Base-by-base conservation (phyloP, 2,888 invertebrate genomes). In the Agrotis clavis region DNA sequence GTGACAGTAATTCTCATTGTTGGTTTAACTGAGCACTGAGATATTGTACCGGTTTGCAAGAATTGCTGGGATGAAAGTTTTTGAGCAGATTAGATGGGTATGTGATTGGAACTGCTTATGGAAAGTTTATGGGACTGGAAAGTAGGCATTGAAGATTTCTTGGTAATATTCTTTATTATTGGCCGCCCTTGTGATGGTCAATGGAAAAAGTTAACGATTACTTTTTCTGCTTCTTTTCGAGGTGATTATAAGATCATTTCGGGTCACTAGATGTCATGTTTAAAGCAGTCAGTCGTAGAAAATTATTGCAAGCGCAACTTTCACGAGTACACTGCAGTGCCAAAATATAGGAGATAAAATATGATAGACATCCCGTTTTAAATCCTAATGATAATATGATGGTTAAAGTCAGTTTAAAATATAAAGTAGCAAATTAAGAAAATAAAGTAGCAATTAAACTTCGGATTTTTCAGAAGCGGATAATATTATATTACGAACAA, bases 1-100 rank as follows among this genome's bases (percentile, higher is more conserved):
- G 85, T 82, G 89, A 88, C 89, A 86, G 84, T 90, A 92, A 92
- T 92, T 89, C 91, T 85, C 88, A 89, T 92, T 92, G 91, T 92
- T 91, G 87, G 79, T 87, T 84, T 78, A 72, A 82, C 87, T 90
- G 90, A 89, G 85, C 67, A 81, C 86, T 90, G 90, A 90, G 85
- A 86, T 91, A 83, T 83, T 71, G 63, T 59, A 80, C 84, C 84
- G 81, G 81, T 83, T 83, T 68, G 62, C 61, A 91, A 84, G 57
- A 35, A 57, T 57, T 35, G 57, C 57, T 57, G 57, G 71, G 75
- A 81, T 81, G 81, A 82, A 86, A 86, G 82, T 81, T 82, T 83
- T 75, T 60, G 64, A 77, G 66, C 65, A 73, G 63, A 65, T 82
- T 48, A 73, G 79, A 83, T 74, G 75, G 56, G 19, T 68, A 79